These are phyloP conservation scores for Actinernus sp. DNA, from an alignment of 92 coral and sea anemone genomes.

Conservation along the genomic window DNA sequence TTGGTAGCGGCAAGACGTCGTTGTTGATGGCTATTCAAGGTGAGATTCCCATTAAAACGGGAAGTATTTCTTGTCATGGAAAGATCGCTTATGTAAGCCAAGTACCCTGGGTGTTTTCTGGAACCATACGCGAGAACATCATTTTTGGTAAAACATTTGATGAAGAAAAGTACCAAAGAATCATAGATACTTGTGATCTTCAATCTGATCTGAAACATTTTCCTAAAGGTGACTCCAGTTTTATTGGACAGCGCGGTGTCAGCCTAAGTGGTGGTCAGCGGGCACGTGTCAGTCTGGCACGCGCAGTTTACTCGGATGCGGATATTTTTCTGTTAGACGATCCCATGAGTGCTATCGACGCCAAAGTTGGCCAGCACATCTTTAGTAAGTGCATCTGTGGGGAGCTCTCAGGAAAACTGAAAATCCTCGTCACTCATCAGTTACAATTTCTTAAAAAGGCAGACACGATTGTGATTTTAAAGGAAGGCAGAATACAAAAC, in stretches of 20 bases:
- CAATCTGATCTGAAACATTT: background rate
- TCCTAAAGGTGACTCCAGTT: constrained; percentile 15
- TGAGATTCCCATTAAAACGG: background rate
- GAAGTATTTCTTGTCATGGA: background rate
- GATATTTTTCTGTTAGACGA: constrained; percentile 13
- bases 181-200: constrained; percentile 4
- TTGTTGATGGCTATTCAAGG: background rate
- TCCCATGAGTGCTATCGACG: constrained; percentile 8
- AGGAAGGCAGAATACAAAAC: constrained; percentile 1
- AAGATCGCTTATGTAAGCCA: background rate
- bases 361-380: constrained; percentile 9
- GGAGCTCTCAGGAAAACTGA: background rate
- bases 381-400: constrained; percentile 3
- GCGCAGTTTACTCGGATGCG: constrained; percentile 11
- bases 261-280: constrained; percentile 33
- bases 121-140: constrained; percentile 19
- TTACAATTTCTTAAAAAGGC: background rate
- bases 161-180: background rate
- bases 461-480: constrained; percentile 1
- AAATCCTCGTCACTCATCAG: constrained; percentile 18
- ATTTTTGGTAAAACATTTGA: background rate
- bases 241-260: constrained; percentile 15
- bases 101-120: constrained; percentile 9
- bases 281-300: too few species aligned
- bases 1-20: constrained; percentile 15